Base-by-base conservation (phyloP, 2,113 vertebrate genomes). In the Craseonycteris thonglongyai region DNA sequence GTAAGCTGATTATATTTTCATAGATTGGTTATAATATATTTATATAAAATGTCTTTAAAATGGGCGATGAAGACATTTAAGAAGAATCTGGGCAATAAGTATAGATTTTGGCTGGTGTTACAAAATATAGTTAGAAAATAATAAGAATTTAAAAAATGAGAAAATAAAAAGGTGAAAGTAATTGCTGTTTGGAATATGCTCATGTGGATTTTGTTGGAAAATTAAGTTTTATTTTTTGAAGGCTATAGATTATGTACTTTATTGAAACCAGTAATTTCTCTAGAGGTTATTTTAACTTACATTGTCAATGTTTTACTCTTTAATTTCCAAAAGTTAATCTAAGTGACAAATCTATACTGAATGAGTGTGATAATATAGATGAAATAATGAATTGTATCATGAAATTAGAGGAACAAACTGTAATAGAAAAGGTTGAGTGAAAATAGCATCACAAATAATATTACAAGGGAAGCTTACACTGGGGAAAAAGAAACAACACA, bases 191-290 rank as follows among this genome's bases (percentile, higher is more conserved):
- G n/a, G 30, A 72, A 51, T 58, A 45, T 72, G 69, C 35, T 28
- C 7, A 10, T 42, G 10, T 8, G 5, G 6, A 21, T 87, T 87
- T 94, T 87, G 28, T 33, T 81, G 71, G 51, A 91, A 94, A 94
- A 24, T 24, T 79, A 42, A 68, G 16, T 90, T 91, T 75, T 86
- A 49, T 56, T 93, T 88, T 90, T 45, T 94, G 33, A 94, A 68
- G 21, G 15, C 80, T 63, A 49, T 45, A 30, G 16, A 61, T 79
- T 71, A 11, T 63, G 11, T 71, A 71, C 68, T 83, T 84, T 93
- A 78, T 79, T 81, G 80, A 92, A 93, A 45, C 6, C 12, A 72
- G 81, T 71, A 49, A 68, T 40, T 59, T 79, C 19, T 80, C 11
- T 10, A 80, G 42, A 75, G 26, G 33, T 15, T 59, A 28, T 83